phyloP scores from a whole-genome alignment of 2,888 invertebrate genomes.

The Gastracanthus pulcherrimus region DNA sequence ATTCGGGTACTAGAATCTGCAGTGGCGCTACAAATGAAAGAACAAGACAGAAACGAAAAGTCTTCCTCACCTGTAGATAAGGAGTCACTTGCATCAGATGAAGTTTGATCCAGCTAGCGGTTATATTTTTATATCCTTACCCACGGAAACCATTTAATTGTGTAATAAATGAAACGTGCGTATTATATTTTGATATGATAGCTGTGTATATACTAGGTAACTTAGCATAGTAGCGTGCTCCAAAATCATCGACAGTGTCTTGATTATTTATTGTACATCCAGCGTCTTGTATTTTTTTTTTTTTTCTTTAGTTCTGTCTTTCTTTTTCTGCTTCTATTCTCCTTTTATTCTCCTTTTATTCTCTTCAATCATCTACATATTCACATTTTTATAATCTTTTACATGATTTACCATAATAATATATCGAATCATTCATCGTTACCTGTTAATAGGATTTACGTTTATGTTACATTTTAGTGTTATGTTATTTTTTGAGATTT shows the following conservation, averaged over 20 bases:
- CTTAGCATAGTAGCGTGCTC: slow-evolving; percentile 71
- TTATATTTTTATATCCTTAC: slow-evolving; percentile 67
- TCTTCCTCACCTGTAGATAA: slow-evolving; percentile 69
- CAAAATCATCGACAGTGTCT: slow-evolving; percentile 70
- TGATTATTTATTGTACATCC: slow-evolving; percentile 77
- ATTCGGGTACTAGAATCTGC: slow-evolving; percentile 88
- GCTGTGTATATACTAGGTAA: slow-evolving; percentile 77
- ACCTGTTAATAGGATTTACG: slow-evolving; percentile 64
- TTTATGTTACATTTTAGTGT: slow-evolving; percentile 67
- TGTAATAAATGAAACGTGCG: slow-evolving; percentile 69
- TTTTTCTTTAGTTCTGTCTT: slow-evolving; percentile 51
- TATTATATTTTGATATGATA: slow-evolving; percentile 77
- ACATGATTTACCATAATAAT: slow-evolving; percentile 63
- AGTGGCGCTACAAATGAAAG: slow-evolving; percentile 77
- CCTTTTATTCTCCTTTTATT: slow-evolving; percentile 39
- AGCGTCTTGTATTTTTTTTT: slow-evolving; percentile 58
- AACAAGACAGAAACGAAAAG: slow-evolving; percentile 75
- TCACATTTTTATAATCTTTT: slow-evolving; percentile 62
- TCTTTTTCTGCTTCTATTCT: slow-evolving; percentile 47
- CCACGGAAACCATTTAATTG: slow-evolving; percentile 65
- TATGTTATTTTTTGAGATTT: slow-evolving; percentile 71
- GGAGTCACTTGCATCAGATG: slow-evolving; percentile 74
- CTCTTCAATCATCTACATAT: slow-evolving; percentile 60
- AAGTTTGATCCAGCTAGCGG: slow-evolving; percentile 70
- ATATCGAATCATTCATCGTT: slow-evolving; percentile 65